phyloP scores from a whole-genome alignment of 2,888 invertebrate species.

The Bombyx huttoni region DNA sequence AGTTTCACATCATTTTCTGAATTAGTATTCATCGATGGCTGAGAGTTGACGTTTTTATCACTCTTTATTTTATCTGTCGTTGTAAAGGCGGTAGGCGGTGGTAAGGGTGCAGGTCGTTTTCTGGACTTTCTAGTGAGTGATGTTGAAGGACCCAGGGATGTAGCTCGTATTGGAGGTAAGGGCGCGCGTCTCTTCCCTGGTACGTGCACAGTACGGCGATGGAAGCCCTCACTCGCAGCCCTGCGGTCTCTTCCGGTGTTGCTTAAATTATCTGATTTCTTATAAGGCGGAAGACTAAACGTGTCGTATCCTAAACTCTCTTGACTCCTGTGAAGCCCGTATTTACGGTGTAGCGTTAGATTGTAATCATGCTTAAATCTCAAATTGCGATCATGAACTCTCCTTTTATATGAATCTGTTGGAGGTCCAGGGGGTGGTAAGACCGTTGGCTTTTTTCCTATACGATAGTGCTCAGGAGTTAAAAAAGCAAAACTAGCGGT shows the following conservation, averaged over 20 bases:
- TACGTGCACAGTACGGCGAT: constrained; percentile 76
- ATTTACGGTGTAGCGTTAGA: constrained; percentile 76
- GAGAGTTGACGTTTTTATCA: not conserved
- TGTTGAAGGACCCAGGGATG: constrained; percentile 38
- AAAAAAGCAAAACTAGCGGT: constrained; percentile 81
- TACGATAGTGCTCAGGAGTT: constrained; percentile 64
- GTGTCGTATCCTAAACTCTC: constrained; percentile 42
- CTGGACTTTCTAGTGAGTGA: constrained; percentile 22
- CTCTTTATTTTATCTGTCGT: constrained; percentile 8
- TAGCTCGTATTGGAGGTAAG: constrained; percentile 71
- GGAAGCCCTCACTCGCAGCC: constrained; percentile 75
- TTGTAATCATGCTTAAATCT: constrained; percentile 73
- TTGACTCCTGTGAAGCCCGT: constrained; percentile 60
- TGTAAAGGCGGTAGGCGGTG: constrained; percentile 33
- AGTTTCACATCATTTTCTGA: not conserved
- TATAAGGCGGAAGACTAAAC: constrained; percentile 40
- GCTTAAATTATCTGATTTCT: constrained; percentile 16
- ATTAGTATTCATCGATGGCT: constrained; percentile 15
- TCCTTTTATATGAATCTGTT: constrained; percentile 75
- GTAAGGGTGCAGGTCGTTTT: constrained; percentile 72
- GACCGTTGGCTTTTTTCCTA: constrained; percentile 40
- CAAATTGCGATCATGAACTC: constrained; percentile 73
- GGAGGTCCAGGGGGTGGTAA: constrained; percentile 69
- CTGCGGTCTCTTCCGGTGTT: constrained; percentile 55
- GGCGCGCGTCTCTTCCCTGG: constrained; percentile 84